Conservation (phyloP, 2,797 vertebrate species). For the Poecilia velifera region DNA sequence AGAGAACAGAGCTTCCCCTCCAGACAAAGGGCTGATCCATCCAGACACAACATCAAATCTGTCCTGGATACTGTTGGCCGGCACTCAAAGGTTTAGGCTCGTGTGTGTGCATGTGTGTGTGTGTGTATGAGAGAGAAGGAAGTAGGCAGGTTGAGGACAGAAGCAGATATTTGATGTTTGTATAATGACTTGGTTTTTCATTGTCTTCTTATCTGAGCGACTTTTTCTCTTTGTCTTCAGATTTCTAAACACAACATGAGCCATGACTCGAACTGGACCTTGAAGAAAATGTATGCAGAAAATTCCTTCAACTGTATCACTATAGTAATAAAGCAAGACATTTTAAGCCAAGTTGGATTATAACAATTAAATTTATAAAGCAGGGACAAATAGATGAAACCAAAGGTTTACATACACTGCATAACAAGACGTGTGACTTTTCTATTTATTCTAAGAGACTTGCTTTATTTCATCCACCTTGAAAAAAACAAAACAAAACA, state of each 20-base stretch:
- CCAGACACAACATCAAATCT: conserved; percentile 63
- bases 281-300: neutral
- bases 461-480: no score
- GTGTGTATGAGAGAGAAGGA: neutral
- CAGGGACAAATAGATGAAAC: neutral
- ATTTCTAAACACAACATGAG: neutral
- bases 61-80: conserved; percentile 49
- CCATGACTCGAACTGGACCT: conserved; percentile 1
- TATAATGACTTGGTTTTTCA: conserved; percentile 50
- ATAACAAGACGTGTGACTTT: neutral
- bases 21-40: conserved; percentile 46
- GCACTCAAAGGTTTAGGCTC: conserved; percentile 41
- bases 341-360: neutral
- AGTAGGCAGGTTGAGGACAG: conserved; percentile 4
- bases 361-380: neutral
- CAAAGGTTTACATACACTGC: neutral
- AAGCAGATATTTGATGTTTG: conserved; percentile 53
- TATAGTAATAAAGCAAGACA: neutral
- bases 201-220: conserved; percentile 52
- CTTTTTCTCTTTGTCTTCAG: conserved; percentile 27
- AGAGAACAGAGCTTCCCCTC: conserved; percentile 33
- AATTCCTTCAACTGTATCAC: neutral
- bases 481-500: no score
- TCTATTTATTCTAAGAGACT: no score
- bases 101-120: neutral